Evolutionary conservation across 2,797 vertebrate species (phyloP).

Genomic region (Crenuchus spilurus): DNA sequence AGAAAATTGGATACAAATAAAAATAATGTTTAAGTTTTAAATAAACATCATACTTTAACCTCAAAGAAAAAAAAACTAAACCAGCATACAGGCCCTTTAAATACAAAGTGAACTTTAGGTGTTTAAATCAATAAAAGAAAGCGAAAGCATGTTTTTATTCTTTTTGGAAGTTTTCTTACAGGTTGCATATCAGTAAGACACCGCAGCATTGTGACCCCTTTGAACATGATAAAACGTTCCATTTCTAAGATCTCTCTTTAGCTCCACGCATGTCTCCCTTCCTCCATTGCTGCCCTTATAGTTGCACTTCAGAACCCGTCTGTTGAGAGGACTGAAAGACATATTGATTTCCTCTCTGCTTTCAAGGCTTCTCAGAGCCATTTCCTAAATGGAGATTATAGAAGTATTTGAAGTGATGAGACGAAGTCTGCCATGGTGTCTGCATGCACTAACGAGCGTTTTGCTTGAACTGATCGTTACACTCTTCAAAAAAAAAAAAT

Average conservation of each 20-base stretch:
- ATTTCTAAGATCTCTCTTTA: conserved; percentile 26
- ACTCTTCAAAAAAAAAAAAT: not conserved
- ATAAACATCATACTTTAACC: too few species aligned
- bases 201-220: conserved; percentile 9
- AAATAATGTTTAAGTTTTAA: too few species aligned
- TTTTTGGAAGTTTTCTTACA: not conserved
- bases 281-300: conserved; percentile 1
- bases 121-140: not conserved
- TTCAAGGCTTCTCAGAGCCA: conserved; percentile 44
- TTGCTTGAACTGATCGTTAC: conserved; percentile 1
- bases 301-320: conserved; percentile 37
- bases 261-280: conserved; percentile 7
- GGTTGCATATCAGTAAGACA: not conserved
- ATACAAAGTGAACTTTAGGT: too few species aligned
- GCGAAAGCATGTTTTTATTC: not conserved
- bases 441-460: conserved; percentile 8
- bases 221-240: conserved; percentile 15
- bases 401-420: conserved; percentile 39
- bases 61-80: too few species aligned
- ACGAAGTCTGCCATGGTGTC: conserved; percentile 12
- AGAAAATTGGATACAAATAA: too few species aligned
- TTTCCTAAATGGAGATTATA: conserved; percentile 56
- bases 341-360: conserved; percentile 54
- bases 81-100: too few species aligned
- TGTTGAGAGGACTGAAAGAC: conserved; percentile 37